Conservation (phyloP, 1,140 invertebrate genomes). For the Diachasma alloeum region DNA sequence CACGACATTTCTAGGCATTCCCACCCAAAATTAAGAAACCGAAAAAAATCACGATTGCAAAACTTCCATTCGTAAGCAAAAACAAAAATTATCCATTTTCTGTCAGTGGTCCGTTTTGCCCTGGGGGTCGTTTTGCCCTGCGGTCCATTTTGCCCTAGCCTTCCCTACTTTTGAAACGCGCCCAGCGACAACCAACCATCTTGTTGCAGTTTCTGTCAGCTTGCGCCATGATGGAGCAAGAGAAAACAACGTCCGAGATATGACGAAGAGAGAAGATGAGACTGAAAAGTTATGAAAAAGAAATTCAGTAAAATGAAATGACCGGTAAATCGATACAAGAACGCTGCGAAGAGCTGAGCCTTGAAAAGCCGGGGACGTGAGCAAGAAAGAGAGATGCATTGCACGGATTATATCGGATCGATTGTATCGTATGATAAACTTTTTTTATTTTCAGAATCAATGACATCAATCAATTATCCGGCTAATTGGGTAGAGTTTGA, state of each 20-base stretch:
- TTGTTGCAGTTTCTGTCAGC: constrained; percentile 17
- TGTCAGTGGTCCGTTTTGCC: too few relatives aligned
- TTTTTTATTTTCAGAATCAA: not conserved
- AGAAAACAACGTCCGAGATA: not conserved
- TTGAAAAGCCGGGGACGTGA: not conserved
- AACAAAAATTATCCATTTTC: too few relatives aligned
- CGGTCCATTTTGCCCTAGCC: not conserved
- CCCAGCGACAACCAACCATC: constrained; percentile 13
- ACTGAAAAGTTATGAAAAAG: not conserved
- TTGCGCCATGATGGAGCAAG: not conserved
- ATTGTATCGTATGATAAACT: not conserved
- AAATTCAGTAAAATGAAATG: constrained; percentile 12
- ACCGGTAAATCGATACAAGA: constrained; percentile 28
- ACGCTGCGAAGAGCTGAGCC: not conserved
- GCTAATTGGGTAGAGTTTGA: constrained; percentile 16
- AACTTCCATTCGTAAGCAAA: too few relatives aligned
- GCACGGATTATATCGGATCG: not conserved
- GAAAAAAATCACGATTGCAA: too few relatives aligned
- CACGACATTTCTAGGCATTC: too few relatives aligned
- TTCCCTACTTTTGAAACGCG: not conserved
- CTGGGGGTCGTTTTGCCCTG: too few relatives aligned
- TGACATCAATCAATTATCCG: constrained; percentile 23
- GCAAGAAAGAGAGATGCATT: constrained; percentile 9
- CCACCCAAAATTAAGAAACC: too few relatives aligned
- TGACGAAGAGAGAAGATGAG: not conserved